phyloP scores from a whole-genome alignment of 37 sponge, comb jelly and placozoan genomes.

The Diacarnus erythraeanus region DNA sequence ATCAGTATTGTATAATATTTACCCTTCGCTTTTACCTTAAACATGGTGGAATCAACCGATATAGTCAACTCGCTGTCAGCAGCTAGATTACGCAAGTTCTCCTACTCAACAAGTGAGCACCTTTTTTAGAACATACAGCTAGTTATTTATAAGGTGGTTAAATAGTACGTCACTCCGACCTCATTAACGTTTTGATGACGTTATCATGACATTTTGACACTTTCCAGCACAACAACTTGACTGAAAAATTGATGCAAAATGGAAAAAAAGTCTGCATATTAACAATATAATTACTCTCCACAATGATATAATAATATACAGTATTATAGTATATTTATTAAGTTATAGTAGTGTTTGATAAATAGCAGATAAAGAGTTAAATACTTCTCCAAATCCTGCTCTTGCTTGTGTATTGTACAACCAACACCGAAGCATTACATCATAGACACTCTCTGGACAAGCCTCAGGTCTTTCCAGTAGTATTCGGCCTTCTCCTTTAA shows the following conservation, averaged over 20 bases:
- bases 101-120: no score
- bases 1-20: no score
- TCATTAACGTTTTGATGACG: no score
- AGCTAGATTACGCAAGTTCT: no score
- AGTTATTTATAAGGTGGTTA: no score
- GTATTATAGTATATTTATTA: background rate
- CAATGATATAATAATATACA: no score
- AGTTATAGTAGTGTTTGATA: slow-evolving; percentile 12
- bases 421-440: slow-evolving; percentile 75
- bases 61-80: no score
- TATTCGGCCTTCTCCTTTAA: slow-evolving; percentile 10
- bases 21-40: no score
- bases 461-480: slow-evolving; percentile 44
- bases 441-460: slow-evolving; percentile 55
- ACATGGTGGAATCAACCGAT: no score
- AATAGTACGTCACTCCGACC: no score
- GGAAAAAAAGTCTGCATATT: background rate
- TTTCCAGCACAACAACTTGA: background rate
- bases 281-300: no score
- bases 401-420: slow-evolving; percentile 33
- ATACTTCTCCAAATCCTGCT: slow-evolving; percentile 57
- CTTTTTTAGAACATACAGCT: no score
- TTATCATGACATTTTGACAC: background rate
- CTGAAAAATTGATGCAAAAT: background rate
- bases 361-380: slow-evolving; percentile 21